A percentile compares a stretch with the other conserved stretches of the same genome.
Conservation (phyloP, 2,113 vertebrate genomes). For the Edolisoma coerulescens region DNA sequence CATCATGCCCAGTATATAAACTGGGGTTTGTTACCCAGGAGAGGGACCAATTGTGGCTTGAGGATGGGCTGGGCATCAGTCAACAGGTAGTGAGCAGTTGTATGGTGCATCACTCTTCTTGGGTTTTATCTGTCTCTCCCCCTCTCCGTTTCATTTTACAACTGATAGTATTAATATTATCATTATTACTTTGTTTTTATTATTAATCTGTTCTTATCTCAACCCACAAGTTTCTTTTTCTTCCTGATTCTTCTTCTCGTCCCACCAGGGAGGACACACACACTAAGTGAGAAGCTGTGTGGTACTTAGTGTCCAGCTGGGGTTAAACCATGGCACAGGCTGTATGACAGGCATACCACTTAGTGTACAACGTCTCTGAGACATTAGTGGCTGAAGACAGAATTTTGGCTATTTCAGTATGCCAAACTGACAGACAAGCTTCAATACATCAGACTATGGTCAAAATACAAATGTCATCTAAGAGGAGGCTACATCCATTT, state of each 20-base stretch:
- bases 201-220: neutral
- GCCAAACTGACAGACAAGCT: neutral
- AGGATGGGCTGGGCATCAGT: neutral
- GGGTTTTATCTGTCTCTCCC: neutral
- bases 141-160: neutral
- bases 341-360: neutral
- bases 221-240: neutral
- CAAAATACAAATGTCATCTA: neutral
- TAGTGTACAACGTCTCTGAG: neutral
- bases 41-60: neutral
- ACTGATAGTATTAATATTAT: neutral
- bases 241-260: neutral
- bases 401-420: neutral
- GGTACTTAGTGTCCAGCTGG: neutral
- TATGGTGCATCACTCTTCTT: neutral
- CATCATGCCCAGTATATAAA: neutral
- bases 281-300: neutral
- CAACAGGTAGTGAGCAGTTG: neutral
- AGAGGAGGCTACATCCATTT: neutral
- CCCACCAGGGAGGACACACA: accelerated
- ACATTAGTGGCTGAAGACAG: neutral
- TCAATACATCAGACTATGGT: neutral
- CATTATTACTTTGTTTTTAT: neutral
- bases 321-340: neutral
- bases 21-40: neutral